phyloP scores from a whole-genome alignment of 2,113 vertebrate genomes.

The Camelus bactrianus region DNA sequence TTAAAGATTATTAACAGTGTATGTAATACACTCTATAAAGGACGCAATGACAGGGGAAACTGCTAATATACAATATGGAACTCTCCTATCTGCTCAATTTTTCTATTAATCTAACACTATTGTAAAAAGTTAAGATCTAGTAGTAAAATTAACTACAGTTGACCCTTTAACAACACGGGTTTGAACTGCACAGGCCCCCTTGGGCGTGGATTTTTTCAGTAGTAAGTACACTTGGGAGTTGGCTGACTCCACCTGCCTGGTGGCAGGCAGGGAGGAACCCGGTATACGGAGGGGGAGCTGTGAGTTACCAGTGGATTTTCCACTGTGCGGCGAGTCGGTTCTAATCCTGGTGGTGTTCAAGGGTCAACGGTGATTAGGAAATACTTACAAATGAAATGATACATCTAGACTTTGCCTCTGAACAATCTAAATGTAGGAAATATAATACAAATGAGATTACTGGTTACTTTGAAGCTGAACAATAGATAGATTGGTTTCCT shows the following conservation, averaged over 20 bases:
- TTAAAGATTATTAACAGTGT: not conserved
- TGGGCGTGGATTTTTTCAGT: too few relatives aligned
- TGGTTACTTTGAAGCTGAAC: not conserved
- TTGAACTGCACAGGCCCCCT: too few relatives aligned
- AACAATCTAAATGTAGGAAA: not conserved
- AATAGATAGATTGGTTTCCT: not conserved
- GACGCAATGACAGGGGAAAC: not conserved
- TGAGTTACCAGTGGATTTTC: too few relatives aligned
- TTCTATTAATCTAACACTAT: not conserved
- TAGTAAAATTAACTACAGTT: not conserved
- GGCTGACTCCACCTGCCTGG: too few relatives aligned
- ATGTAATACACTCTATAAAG: not conserved
- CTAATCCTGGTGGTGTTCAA: too few relatives aligned
- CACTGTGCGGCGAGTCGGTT: too few relatives aligned
- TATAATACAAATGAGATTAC: not conserved
- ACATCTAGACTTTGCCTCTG: not conserved
- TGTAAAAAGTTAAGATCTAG: not conserved
- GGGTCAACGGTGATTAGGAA: not conserved
- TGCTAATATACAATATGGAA: not conserved
- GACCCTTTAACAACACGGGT: too few relatives aligned
- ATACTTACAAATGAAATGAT: not conserved
- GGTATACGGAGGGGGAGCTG: too few relatives aligned
- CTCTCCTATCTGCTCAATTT: not conserved
- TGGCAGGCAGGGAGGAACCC: too few relatives aligned
- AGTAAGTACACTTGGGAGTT: too few relatives aligned